A percentile compares a stretch with the other conserved stretches of the same genome.
Evolutionary conservation across 2,113 vertebrate genomes (phyloP).

Genomic region (Thomomys bottae): DNA sequence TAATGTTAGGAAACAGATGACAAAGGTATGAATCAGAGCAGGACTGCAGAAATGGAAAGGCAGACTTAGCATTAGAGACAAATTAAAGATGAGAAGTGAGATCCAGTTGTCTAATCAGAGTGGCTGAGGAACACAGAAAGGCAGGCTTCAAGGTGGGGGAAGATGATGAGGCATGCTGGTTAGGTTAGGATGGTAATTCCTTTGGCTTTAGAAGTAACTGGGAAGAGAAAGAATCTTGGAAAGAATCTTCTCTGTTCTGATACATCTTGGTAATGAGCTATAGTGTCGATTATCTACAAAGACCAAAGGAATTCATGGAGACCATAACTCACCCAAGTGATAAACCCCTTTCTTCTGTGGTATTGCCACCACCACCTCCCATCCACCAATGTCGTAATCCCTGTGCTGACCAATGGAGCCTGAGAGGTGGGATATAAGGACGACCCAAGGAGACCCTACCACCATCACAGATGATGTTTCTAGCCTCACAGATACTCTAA

Average conservation of each 20-base stretch:
- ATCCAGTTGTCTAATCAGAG: neutral
- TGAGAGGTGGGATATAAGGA: neutral
- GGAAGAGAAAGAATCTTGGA: neutral
- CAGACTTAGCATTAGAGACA: neutral
- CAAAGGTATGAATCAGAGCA: neutral
- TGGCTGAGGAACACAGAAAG: neutral
- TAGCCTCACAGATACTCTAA: neutral
- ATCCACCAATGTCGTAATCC: neutral
- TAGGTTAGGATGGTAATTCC: neutral
- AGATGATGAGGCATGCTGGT: neutral
- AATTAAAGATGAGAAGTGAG: neutral
- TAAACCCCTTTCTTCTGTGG: neutral
- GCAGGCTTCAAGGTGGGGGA: neutral
- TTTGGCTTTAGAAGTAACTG: neutral
- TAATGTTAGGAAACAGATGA: constrained; percentile 14
- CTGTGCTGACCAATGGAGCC: neutral
- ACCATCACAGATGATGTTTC: neutral
- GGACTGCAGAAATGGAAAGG: neutral
- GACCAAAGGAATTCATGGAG: neutral
- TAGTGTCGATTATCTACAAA: neutral
- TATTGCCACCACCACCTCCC: neutral
- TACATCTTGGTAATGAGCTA: neutral
- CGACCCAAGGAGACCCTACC: neutral
- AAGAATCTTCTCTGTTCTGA: neutral
- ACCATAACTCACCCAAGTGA: neutral